Percentiles rank a stretch among this genome's conserved stretches.
Evolutionary conservation across 2,888 invertebrate species (phyloP).

Genomic region (Ecdyonurus torrentis): DNA sequence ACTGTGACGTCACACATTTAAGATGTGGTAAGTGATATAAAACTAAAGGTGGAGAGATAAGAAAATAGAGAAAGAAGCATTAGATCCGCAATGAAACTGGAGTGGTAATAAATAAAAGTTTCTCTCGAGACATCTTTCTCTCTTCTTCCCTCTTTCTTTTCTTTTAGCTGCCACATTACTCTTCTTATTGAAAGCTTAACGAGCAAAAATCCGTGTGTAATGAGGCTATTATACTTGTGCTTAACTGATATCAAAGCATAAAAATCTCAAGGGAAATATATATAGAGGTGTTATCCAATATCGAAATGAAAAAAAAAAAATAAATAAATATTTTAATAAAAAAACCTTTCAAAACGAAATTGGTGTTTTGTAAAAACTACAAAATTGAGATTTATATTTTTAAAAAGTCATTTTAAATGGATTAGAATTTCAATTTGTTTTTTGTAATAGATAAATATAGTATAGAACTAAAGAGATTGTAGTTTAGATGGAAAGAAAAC

Average conservation of each 20-base stretch:
- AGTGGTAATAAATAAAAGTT: conserved; percentile 3
- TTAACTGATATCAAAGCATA: background rate
- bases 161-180: conserved; percentile 3
- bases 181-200: conserved; percentile 1
- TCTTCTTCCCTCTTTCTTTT: background rate
- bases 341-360: background rate
- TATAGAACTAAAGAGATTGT: too few species aligned
- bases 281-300: background rate
- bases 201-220: conserved; percentile 4
- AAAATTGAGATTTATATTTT: background rate
- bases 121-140: background rate
- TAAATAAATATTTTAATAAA: too few species aligned
- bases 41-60: background rate
- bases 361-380: background rate
- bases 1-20: too few species aligned
- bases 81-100: background rate
- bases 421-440: too few species aligned
- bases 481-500: too few species aligned
- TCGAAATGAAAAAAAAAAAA: background rate
- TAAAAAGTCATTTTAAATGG: too few species aligned
- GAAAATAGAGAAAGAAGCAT: background rate
- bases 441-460: too few species aligned
- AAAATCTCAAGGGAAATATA: background rate
- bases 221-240: conserved; percentile 1
- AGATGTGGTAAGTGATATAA: too few species aligned